These are phyloP conservation scores for Myotis myotis DNA, from an alignment of 2,797 vertebrate species.

Conservation along the genomic window DNA sequence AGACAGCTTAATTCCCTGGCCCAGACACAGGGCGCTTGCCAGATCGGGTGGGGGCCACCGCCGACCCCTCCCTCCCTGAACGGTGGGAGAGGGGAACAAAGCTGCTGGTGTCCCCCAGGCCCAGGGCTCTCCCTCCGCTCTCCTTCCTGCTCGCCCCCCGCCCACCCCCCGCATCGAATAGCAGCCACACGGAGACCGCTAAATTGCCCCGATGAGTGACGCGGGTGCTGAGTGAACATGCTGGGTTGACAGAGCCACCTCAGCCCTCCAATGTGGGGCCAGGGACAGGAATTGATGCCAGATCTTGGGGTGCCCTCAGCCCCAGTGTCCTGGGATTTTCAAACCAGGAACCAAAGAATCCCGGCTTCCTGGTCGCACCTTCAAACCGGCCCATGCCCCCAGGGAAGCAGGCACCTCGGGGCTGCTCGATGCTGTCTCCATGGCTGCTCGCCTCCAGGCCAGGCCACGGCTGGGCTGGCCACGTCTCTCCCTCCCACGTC, in stretches of 20 bases:
- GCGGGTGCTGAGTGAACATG: background rate
- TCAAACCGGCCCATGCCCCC: background rate
- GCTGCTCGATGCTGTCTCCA: background rate
- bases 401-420: background rate
- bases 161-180: background rate
- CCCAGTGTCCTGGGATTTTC: background rate
- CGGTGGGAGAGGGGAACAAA: slow-evolving; percentile 11
- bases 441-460: background rate
- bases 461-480: accelerated
- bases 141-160: background rate
- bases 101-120: background rate
- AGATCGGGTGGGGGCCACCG: background rate
- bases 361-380: background rate
- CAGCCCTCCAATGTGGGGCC: background rate
- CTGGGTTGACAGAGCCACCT: background rate
- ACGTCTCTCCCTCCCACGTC: accelerated
- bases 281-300: background rate
- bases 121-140: background rate
- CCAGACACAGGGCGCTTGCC: background rate
- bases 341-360: background rate
- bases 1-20: slow-evolving; percentile 55
- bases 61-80: background rate
- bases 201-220: slow-evolving; percentile 69
- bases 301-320: background rate
- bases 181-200: slow-evolving; percentile 30